Conservation (phyloP, 2,888 invertebrate genomes). For the Dryocosmus kuriphilus region DNA sequence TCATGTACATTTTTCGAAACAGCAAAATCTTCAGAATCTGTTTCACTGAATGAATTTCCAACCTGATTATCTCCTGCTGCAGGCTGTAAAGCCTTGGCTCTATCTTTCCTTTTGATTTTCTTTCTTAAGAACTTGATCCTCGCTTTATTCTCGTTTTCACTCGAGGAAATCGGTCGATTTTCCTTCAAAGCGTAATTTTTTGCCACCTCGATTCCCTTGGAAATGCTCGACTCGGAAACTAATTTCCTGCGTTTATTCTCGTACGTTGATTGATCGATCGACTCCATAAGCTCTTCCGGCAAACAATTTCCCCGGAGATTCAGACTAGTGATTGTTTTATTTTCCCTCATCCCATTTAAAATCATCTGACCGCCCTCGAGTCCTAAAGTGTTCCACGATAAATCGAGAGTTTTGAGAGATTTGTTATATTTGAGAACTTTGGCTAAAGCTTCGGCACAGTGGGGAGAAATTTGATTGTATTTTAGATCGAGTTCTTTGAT, state of each 20-base stretch:
- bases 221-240: conserved; percentile 50
- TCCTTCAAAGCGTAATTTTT: conserved; percentile 47
- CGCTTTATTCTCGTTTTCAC: conserved; percentile 49
- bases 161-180: conserved; percentile 40
- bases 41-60: conserved; percentile 44
- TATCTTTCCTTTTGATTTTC: conserved; percentile 47
- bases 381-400: conserved; percentile 76
- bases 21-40: conserved; percentile 41
- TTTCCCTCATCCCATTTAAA: conserved; percentile 68
- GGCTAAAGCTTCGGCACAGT: conserved; percentile 68
- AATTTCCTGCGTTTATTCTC: conserved; percentile 60
- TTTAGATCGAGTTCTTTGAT: conserved; percentile 73
- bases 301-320: conserved; percentile 75
- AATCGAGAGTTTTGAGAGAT: conserved; percentile 68
- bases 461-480: conserved; percentile 74
- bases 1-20: not conserved
- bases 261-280: conserved; percentile 64
- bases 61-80: conserved; percentile 46
- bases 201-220: conserved; percentile 49
- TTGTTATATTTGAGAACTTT: conserved; percentile 69
- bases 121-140: conserved; percentile 40
- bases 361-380: conserved; percentile 72
- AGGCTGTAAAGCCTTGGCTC: conserved; percentile 37
- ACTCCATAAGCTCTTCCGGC: conserved; percentile 70
- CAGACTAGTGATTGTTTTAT: conserved; percentile 65